These are phyloP conservation scores for Antedon mediterranea DNA, from an alignment of 53 echinoderm and acorn worm genomes.

Conservation along the genomic window DNA sequence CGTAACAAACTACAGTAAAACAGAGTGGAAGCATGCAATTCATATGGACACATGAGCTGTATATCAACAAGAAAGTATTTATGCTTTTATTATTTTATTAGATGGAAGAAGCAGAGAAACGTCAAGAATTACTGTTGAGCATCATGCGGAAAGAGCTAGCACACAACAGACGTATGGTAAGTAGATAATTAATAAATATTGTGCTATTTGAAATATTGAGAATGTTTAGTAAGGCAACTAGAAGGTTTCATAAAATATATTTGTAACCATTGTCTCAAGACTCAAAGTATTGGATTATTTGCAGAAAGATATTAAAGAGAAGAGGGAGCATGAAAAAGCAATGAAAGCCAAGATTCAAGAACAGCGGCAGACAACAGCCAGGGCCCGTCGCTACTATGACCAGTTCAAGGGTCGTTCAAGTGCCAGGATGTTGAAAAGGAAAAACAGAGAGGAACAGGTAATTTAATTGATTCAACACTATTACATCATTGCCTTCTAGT, in stretches of 20 bases:
- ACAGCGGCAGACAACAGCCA: slow-evolving; percentile 70
- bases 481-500: no score
- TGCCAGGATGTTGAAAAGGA: slow-evolving; percentile 58
- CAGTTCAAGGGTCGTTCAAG: slow-evolving; percentile 59
- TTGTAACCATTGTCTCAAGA: neutral
- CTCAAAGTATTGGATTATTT: neutral
- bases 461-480: no score
- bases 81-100: slow-evolving; percentile 12
- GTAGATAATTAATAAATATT: no score
- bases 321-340: slow-evolving; percentile 31
- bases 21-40: no score
- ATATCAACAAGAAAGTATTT: no score
- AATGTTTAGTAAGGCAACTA: no score
- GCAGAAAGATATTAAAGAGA: slow-evolving; percentile 74
- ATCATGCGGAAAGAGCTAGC: slow-evolving; percentile 94
- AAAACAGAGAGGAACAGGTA: slow-evolving; percentile 83
- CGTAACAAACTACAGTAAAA: no score
- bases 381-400: slow-evolving; percentile 82
- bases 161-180: slow-evolving; percentile 86
- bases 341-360: slow-evolving; percentile 44
- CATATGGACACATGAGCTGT: no score
- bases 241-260: no score
- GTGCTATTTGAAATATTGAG: no score
- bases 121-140: slow-evolving; percentile 51
- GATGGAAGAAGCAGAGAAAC: slow-evolving; percentile 83